Conservation (phyloP, 2,888 invertebrate species). For the Apamea crenata region DNA sequence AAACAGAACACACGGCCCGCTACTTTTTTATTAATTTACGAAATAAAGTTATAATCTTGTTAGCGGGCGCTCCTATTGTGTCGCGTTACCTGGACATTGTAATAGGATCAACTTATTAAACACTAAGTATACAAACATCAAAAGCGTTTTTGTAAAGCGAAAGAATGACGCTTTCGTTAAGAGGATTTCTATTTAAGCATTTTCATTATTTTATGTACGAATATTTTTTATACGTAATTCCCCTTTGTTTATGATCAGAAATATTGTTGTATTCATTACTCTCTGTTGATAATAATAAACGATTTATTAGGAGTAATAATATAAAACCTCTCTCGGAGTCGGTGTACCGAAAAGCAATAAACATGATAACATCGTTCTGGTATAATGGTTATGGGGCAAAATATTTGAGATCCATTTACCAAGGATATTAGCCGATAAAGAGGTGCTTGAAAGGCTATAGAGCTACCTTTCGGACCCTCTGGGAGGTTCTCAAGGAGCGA, state of each 20-base stretch:
- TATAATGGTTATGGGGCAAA: conserved; percentile 84
- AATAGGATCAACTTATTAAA: conserved; percentile 91
- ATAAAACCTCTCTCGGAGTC: conserved; percentile 63
- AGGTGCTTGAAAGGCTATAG: conserved; percentile 88
- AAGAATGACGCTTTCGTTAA: conserved; percentile 85
- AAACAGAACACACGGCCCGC: conserved; percentile 79
- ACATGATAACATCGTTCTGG: conserved; percentile 83
- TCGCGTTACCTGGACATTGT: conserved; percentile 88
- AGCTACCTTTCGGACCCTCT: conserved; percentile 88
- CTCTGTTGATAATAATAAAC: conserved; percentile 59
- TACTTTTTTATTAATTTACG: conserved; percentile 89
- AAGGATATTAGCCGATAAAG: conserved; percentile 90
- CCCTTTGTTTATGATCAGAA: conserved; percentile 54
- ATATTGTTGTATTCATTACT: conserved; percentile 54
- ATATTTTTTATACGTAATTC: conserved; percentile 50
- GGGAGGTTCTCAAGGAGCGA: conserved; percentile 87
- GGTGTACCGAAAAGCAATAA: conserved; percentile 80
- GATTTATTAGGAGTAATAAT: conserved; percentile 66
- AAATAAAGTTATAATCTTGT: conserved; percentile 90
- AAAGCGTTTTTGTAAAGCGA: conserved; percentile 83
- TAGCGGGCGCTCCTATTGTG: conserved; percentile 87
- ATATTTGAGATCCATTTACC: conserved; percentile 89
- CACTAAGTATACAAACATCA: conserved; percentile 90
- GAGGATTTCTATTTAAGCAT: conserved; percentile 82
- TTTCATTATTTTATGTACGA: conserved; percentile 55